Conservation (phyloP, 2,888 invertebrate species). For the Leucophora obtusa region DNA sequence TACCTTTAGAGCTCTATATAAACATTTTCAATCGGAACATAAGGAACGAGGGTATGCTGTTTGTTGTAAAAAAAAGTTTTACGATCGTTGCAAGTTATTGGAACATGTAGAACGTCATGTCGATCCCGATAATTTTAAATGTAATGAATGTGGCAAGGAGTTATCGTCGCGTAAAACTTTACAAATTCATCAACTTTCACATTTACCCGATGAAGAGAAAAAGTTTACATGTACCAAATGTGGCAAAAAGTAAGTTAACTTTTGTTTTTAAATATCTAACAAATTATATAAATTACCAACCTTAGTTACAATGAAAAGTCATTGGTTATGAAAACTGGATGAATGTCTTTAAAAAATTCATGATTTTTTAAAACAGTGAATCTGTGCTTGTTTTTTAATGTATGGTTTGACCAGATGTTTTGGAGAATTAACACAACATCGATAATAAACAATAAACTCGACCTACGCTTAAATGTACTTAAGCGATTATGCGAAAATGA, state of each 20-base stretch:
- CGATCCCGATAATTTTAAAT: slow-evolving; percentile 76
- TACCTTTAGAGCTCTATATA: slow-evolving; percentile 49
- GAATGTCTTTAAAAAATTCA: too few relatives aligned
- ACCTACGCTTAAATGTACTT: too few relatives aligned
- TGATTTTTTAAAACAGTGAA: too few relatives aligned
- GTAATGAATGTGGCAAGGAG: slow-evolving; percentile 68
- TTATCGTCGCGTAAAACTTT: slow-evolving; percentile 73
- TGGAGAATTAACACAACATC: too few relatives aligned
- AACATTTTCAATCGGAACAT: slow-evolving; percentile 58
- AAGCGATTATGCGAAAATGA: too few relatives aligned
- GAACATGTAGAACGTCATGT: slow-evolving; percentile 76
- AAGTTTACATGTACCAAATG: slow-evolving; percentile 72
- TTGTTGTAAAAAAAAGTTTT: slow-evolving; percentile 75
- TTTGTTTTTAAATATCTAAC: too few relatives aligned
- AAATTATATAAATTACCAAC: neutral
- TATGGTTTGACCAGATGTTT: too few relatives aligned
- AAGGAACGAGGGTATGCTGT: slow-evolving; percentile 72
- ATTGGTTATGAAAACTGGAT: too few relatives aligned
- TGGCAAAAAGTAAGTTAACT: slow-evolving; percentile 57
- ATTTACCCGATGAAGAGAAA: slow-evolving; percentile 74
- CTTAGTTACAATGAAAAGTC: too few relatives aligned
- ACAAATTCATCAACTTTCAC: slow-evolving; percentile 72
- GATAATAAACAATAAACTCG: too few relatives aligned
- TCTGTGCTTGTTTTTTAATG: too few relatives aligned
- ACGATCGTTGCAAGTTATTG: slow-evolving; percentile 73